Evolutionary conservation across 2,797 vertebrate species (phyloP), one percentile per base, ranked within the genome.

Genomic region (Zalophus californianus): DNA sequence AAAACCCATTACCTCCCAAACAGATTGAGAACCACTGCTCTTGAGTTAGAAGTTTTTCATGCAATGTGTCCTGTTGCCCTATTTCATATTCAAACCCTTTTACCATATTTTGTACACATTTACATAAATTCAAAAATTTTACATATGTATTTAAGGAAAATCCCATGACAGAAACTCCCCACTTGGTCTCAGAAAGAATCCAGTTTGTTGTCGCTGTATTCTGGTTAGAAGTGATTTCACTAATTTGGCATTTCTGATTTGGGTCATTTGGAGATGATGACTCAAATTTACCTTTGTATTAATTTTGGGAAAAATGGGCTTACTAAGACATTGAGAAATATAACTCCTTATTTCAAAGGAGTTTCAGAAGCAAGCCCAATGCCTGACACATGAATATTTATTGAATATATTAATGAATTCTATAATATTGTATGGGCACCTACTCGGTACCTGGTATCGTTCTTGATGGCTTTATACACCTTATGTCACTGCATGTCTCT

Each of bases 1-100:
- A 96, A 96, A 86, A 44, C 12, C 29, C 21, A 70, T 64, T 52
- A 88, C 82, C 1, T 23, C n/a, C 64, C 7, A 58, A 89, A 72
- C 32, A 86, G 41, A 95, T 72, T 90, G 68, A 58, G 27, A 96
- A 79, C 32, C 5, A 64, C 11, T 64, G 38, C 13, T 84, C 29
- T 72, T 64, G 44, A 97, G 84, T 78, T 72, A 73, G 72, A 95
- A 60, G 7, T 50, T 82, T 94, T 93, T 90, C 80, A 62, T 86
- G 35, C 25, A 48, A 75, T 18, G 52, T 54, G 62, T 23, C 35
- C 56, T 11, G 6, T 68, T 64, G 70, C 1, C n/a, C 79, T 90
- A 87, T 62, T 84, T 95, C 78, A 80, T 8, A 70, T 86, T 89
- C 21, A 89, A 94, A 90, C 11, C 41, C 25, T 72, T 79, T 77